These are phyloP conservation scores for Carabus problematicus DNA, from an alignment of 2,888 invertebrate species.

Conservation along the genomic window DNA sequence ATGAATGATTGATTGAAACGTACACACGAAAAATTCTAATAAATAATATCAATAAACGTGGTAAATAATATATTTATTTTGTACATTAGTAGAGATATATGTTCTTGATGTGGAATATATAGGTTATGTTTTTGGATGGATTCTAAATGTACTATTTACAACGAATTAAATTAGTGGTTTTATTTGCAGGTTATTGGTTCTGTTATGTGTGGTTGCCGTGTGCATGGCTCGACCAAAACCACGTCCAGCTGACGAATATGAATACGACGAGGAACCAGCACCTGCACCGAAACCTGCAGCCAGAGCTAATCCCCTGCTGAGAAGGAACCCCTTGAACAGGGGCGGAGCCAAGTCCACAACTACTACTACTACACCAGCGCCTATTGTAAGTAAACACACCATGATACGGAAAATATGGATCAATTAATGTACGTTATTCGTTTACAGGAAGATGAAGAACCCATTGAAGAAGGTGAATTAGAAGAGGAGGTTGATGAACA, in stretches of 20 bases:
- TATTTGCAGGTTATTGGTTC: slow-evolving; percentile 28
- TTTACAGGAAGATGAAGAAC: slow-evolving; percentile 59
- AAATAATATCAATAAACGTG: too few relatives aligned
- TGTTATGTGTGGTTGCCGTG: slow-evolving; percentile 46
- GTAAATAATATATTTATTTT: not conserved
- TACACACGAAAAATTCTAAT: not conserved
- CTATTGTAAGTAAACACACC: slow-evolving; percentile 47
- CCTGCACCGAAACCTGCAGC: slow-evolving; percentile 55
- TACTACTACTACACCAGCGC: slow-evolving; percentile 53
- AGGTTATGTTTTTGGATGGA: not conserved
- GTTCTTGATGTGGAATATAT: not conserved
- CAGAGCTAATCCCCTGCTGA: slow-evolving; percentile 52
- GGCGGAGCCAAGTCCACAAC: slow-evolving; percentile 53
- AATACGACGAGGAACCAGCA: slow-evolving; percentile 54
- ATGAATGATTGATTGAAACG: not conserved
- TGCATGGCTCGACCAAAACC: slow-evolving; percentile 46
- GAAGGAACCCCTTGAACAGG: slow-evolving; percentile 56
- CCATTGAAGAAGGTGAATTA: slow-evolving; percentile 65
- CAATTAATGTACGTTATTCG: not conserved
- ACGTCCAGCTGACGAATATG: slow-evolving; percentile 55
- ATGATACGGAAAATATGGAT: not conserved
- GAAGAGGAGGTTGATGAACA: slow-evolving; percentile 65
- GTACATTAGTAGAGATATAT: not conserved
- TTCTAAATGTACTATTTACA: too few relatives aligned
- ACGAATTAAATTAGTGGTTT: not conserved